phyloP scores from a whole-genome alignment of 2,888 invertebrate genomes.

The Drosophila vallismaia region DNA sequence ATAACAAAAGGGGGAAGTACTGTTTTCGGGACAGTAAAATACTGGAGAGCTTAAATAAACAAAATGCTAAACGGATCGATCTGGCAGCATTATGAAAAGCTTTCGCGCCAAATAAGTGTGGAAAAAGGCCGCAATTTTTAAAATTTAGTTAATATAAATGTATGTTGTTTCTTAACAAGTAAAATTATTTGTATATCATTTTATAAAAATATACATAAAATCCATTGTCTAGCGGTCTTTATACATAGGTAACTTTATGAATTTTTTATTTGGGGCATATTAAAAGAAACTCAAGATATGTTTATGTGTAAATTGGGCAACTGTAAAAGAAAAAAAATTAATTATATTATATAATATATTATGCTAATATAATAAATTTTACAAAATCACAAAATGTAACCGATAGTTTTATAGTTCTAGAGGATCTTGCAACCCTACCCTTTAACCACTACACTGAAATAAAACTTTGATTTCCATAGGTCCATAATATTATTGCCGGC shows the following conservation, averaged over 20 bases:
- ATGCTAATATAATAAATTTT: neutral
- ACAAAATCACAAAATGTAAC: neutral
- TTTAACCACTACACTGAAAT: constrained; percentile 21
- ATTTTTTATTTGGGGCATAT: too few relatives aligned
- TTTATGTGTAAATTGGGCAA: too few relatives aligned
- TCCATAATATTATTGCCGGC: constrained; percentile 21
- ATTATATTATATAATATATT: too few relatives aligned
- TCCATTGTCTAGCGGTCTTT: too few relatives aligned
- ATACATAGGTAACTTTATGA: too few relatives aligned
- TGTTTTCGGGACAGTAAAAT: neutral
- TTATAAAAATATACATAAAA: too few relatives aligned
- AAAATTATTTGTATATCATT: too few relatives aligned
- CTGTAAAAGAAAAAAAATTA: too few relatives aligned
- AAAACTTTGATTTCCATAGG: neutral
- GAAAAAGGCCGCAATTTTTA: neutral
- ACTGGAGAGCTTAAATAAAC: neutral
- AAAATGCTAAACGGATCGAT: neutral
- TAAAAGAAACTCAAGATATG: too few relatives aligned
- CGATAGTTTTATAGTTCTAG: neutral
- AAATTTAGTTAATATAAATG: neutral
- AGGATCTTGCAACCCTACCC: constrained; percentile 4
- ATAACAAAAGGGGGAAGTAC: neutral
- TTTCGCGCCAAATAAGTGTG: neutral
- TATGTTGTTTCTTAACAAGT: neutral
- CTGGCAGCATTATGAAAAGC: neutral